Evolutionary conservation across 92 coral and sea anemone species (phyloP).

Genomic region (Zoanthus gigantus): DNA sequence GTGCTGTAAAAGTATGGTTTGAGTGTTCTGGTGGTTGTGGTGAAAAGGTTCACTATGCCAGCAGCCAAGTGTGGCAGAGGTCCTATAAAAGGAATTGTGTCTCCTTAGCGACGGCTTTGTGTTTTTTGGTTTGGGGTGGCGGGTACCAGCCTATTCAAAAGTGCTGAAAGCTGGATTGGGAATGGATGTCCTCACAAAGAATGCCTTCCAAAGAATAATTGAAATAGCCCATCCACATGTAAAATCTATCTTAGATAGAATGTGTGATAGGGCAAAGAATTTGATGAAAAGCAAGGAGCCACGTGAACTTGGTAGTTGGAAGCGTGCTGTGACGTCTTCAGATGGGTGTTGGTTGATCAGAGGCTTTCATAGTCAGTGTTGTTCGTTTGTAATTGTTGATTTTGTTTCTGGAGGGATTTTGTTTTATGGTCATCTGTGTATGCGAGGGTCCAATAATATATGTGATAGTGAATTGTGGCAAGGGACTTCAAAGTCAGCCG

Average conservation of each 20-base stretch:
- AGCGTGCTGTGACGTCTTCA: conserved; percentile 46
- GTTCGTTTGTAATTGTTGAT: conserved; percentile 33
- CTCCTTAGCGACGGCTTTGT: neutral
- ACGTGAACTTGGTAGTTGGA: conserved; percentile 41
- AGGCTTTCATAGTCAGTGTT: conserved; percentile 22
- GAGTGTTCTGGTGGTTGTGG: conserved; percentile 14
- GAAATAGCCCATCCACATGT: conserved; percentile 51
- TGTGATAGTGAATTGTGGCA: conserved; percentile 7
- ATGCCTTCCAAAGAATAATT: conserved; percentile 27
- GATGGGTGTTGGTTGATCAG: conserved; percentile 57
- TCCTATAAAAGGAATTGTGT: conserved; percentile 4
- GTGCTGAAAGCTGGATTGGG: conserved; percentile 54
- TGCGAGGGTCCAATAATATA: conserved; percentile 4
- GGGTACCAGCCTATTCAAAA: conserved; percentile 52
- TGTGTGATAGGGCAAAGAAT: conserved; percentile 45
- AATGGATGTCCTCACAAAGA: conserved; percentile 36
- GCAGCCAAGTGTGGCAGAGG: conserved; percentile 10
- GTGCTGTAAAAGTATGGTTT: conserved; percentile 1
- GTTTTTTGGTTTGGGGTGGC: conserved; percentile 15
- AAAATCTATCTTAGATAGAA: conserved; percentile 46
- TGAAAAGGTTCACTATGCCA: conserved; percentile 13
- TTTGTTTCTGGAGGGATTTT: neutral
- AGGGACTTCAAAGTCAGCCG: neutral
- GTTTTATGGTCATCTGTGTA: neutral
- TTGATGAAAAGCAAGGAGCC: conserved; percentile 42